phyloP scores from a whole-genome alignment of 1,140 invertebrate species.

The Procambarus virginalis region DNA sequence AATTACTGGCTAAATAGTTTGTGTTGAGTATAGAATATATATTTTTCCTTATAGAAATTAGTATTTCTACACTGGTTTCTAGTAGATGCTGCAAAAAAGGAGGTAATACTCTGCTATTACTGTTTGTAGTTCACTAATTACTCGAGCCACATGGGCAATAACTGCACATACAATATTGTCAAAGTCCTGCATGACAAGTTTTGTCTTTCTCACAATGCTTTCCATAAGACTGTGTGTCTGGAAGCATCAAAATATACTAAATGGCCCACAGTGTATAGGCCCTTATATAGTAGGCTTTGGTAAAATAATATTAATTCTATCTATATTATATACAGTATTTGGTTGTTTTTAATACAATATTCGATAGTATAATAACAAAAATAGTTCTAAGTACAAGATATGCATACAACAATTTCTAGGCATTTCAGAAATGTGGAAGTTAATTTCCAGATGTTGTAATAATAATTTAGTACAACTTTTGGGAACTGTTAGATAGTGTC shows the following conservation, averaged over 20 bases:
- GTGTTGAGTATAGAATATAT: background rate
- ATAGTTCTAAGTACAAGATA: background rate
- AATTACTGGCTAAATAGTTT: background rate
- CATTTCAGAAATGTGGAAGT: background rate
- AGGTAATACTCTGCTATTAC: background rate
- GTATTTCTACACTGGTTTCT: background rate
- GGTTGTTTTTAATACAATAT: no score
- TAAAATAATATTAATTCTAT: no score
- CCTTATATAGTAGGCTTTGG: no score
- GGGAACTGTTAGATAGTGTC: conserved; percentile 51
- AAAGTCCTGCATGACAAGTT: background rate
- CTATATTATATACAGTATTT: no score
- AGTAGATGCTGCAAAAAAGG: background rate
- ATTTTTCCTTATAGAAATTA: background rate
- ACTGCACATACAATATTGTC: no score
- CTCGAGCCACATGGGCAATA: background rate
- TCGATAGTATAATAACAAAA: no score
- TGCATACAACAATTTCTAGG: background rate
- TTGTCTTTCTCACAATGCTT: background rate
- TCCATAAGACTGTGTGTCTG: background rate
- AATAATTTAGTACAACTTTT: background rate
- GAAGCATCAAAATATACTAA: background rate
- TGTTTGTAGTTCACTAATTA: background rate
- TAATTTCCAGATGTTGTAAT: background rate
- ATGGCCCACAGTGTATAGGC: background rate